phyloP scores from a whole-genome alignment of 37 sponge, comb jelly and placozoan species.

The Cladorhizidae sp. region DNA sequence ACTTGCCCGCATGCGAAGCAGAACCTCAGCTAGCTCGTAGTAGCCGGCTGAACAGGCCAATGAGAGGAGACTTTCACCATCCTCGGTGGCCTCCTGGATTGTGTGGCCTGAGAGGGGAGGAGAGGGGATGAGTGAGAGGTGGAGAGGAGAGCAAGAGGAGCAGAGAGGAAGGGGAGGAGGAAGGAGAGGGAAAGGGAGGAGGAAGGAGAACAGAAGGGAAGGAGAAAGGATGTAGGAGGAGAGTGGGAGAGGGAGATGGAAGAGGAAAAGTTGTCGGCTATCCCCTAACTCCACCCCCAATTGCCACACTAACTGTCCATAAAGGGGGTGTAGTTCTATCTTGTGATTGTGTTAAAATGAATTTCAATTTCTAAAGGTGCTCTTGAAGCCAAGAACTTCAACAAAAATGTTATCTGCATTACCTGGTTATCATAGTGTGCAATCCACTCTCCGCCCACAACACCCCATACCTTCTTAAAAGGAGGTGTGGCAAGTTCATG shows the following conservation, averaged over 20 bases:
- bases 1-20: conserved; percentile 79
- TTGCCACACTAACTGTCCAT: no score
- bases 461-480: background rate
- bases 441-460: no score
- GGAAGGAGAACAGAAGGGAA: no score
- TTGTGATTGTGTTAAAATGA: no score
- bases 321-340: no score
- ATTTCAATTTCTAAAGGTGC: no score
- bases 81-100: conserved; percentile 72
- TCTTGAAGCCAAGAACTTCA: no score
- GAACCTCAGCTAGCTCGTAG: conserved; percentile 82
- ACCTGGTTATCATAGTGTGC: no score
- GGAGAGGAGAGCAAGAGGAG: background rate
- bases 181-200: conserved; percentile 26
- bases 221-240: no score
- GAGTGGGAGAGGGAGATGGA: background rate
- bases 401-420: no score
- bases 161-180: background rate
- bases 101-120: conserved; percentile 39
- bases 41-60: conserved; percentile 91
- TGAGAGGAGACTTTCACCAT: conserved; percentile 81
- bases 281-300: no score
- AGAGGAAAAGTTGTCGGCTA: background rate
- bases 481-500: no score
- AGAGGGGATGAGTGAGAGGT: background rate